Evolutionary conservation across 2,113 vertebrate species (phyloP).

Genomic region (Gobio gobio): DNA sequence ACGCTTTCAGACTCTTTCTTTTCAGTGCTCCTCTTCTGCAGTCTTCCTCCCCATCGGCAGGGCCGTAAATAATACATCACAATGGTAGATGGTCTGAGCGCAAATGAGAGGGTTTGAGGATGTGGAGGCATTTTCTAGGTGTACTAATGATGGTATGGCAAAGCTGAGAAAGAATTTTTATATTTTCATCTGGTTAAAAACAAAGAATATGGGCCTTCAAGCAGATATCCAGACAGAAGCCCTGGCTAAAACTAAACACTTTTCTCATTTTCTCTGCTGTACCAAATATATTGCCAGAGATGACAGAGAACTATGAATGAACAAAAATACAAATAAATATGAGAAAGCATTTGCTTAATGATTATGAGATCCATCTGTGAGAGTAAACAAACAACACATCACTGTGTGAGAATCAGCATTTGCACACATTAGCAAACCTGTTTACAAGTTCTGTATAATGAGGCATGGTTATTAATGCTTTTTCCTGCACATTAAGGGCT

Average conservation of each 20-base stretch:
- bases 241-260: background rate
- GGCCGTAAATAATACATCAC: slow-evolving; percentile 77
- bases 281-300: slow-evolving; percentile 23
- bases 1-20: slow-evolving; percentile 12
- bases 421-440: slow-evolving; percentile 40
- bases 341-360: slow-evolving; percentile 20
- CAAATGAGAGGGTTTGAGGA: slow-evolving; percentile 62
- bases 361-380: slow-evolving; percentile 40
- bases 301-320: background rate
- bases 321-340: slow-evolving; percentile 26
- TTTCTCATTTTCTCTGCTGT: slow-evolving; percentile 1
- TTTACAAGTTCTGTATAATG: slow-evolving; percentile 38
- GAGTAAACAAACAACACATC: slow-evolving; percentile 50
- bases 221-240: background rate
- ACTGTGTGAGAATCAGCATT: slow-evolving; percentile 18
- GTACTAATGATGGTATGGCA: slow-evolving; percentile 70
- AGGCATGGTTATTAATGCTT: slow-evolving; percentile 33
- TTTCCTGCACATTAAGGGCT: background rate
- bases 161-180: background rate
- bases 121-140: slow-evolving; percentile 54
- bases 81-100: slow-evolving; percentile 70
- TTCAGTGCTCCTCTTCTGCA: slow-evolving; percentile 1
- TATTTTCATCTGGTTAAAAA: slow-evolving; percentile 24
- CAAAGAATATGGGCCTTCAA: background rate
- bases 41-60: background rate